A percentile compares a stretch with the other conserved stretches of the same genome.
These are phyloP conservation scores for Molanna angustata DNA, from an alignment of 2,888 invertebrate genomes.

Conservation along the genomic window DNA sequence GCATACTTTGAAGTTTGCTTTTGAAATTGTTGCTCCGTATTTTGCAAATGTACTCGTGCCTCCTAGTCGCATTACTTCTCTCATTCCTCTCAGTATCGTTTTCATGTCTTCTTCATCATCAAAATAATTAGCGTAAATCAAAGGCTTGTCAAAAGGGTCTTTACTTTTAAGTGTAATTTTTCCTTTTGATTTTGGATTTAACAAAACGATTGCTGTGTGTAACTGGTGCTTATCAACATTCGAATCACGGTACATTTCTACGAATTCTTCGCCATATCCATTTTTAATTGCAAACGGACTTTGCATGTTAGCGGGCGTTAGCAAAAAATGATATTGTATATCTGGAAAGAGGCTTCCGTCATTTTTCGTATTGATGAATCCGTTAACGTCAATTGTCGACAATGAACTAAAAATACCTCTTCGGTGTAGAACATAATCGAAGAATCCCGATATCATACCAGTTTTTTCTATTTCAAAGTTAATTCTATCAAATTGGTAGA, in stretches of 20 bases:
- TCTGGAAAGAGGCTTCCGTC: conserved; percentile 19
- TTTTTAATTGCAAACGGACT: not conserved
- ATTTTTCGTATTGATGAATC: conserved; percentile 17
- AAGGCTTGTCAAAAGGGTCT: conserved; percentile 60
- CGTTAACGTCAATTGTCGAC: conserved; percentile 32
- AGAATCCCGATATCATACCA: not conserved
- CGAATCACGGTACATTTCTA: conserved; percentile 35
- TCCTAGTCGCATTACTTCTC: conserved; percentile 39
- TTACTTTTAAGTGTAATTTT: conserved; percentile 61
- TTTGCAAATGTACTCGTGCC: conserved; percentile 44
- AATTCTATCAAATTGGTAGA: conserved; percentile 44
- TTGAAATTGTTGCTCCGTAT: conserved; percentile 38
- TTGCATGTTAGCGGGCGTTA: conserved; percentile 29
- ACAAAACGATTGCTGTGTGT: conserved; percentile 52
- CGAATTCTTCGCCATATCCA: conserved; percentile 39
- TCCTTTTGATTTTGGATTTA: conserved; percentile 68
- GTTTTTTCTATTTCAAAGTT: conserved; percentile 38
- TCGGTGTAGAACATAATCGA: not conserved
- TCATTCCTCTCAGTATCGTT: conserved; percentile 42
- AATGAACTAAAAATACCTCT: not conserved
- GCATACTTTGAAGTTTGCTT: conserved; percentile 35
- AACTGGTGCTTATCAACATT: conserved; percentile 35
- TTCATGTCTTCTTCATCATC: conserved; percentile 50
- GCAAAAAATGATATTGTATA: conserved; percentile 36
- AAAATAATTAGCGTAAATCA: conserved; percentile 59